Evolutionary conservation across 1,140 invertebrate genomes (phyloP).

Genomic region (Pseudomyrmex pallidus): DNA sequence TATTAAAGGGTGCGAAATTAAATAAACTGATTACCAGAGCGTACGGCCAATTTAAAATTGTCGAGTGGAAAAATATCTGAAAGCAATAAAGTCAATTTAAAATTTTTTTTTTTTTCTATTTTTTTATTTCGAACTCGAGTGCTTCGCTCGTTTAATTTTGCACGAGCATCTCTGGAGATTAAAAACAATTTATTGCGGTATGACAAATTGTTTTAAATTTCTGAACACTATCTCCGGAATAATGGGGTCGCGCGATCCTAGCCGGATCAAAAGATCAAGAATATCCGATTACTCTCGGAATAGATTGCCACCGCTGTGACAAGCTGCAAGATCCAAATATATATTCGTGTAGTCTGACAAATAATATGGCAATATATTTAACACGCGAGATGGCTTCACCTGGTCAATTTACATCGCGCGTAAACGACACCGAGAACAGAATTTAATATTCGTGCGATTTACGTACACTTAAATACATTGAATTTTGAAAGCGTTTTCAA

Average conservation of each 20-base stretch:
- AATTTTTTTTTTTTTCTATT: not conserved
- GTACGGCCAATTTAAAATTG: constrained; percentile 3
- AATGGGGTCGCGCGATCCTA: not conserved
- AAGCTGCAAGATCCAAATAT: constrained; percentile 33
- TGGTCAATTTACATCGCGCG: not conserved
- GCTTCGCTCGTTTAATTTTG: not conserved
- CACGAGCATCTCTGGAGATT: not conserved
- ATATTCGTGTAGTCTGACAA: constrained; percentile 28
- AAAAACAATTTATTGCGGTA: constrained; percentile 21
- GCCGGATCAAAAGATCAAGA: constrained; percentile 37
- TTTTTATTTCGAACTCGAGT: not conserved
- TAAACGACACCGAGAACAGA: not conserved
- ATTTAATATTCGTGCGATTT: constrained; percentile 21
- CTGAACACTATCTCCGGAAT: not conserved
- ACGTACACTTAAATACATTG: not conserved
- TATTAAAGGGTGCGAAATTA: not conserved
- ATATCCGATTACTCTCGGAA: constrained; percentile 47
- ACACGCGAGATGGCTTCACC: not conserved
- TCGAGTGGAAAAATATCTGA: not conserved
- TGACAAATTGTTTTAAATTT: constrained; percentile 2
- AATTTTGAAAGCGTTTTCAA: not conserved
- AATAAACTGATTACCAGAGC: not conserved
- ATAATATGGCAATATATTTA: constrained; percentile 6
- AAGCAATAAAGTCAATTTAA: not conserved
- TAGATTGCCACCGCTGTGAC: not conserved